Conservation (phyloP, 1,140 invertebrate species). For the Apis cerana region DNA sequence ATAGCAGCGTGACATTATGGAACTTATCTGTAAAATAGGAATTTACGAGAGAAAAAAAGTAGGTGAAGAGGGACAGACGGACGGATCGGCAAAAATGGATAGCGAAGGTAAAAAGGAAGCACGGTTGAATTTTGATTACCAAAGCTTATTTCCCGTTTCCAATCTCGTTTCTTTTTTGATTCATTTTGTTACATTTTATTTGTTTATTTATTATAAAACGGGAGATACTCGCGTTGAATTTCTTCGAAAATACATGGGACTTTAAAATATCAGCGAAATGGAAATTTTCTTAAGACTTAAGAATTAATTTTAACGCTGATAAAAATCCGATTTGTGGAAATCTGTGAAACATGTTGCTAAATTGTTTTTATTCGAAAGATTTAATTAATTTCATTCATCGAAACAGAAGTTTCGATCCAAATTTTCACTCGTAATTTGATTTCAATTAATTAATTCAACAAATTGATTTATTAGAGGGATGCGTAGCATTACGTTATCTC, state of each 20-base stretch:
- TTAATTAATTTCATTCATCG: neutral
- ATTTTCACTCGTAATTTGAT: neutral
- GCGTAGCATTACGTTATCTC: constrained; percentile 7
- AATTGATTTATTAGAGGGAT: constrained; percentile 5
- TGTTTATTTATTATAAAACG: no score
- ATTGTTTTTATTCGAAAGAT: neutral
- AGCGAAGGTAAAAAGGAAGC: neutral
- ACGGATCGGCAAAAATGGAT: constrained; percentile 23
- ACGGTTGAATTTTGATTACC: constrained; percentile 31
- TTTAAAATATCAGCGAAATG: no score
- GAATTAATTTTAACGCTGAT: no score
- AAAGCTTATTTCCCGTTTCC: no score
- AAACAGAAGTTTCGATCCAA: neutral
- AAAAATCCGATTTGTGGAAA: no score
- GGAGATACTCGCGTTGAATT: no score
- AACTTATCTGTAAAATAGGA: constrained; percentile 65
- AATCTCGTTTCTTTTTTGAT: neutral
- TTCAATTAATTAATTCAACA: constrained; percentile 17
- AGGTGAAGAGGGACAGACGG: neutral
- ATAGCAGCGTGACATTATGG: constrained; percentile 58
- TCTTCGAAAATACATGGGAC: no score
- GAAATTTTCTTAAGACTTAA: no score
- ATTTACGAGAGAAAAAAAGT: constrained; percentile 41
- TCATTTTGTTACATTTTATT: no score
- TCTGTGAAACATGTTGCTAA: no score